Conservation (phyloP, 2,797 vertebrate genomes). For the Squalus acanthias region DNA sequence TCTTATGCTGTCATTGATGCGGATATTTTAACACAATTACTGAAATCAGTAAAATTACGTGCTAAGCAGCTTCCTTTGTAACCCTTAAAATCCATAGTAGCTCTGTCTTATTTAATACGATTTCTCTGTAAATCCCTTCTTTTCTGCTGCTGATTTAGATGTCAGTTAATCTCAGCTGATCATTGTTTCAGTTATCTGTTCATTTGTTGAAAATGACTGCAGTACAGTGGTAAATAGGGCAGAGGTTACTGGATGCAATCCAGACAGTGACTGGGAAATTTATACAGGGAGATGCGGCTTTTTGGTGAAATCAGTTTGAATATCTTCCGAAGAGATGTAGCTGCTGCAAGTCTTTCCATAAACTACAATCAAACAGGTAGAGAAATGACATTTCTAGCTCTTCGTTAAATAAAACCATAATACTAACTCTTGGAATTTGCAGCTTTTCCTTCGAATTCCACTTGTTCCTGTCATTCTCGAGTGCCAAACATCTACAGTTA, state of each 20-base stretch:
- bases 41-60: neutral
- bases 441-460: slow-evolving; percentile 5
- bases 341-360: neutral
- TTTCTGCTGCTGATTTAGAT: neutral
- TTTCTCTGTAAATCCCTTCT: neutral
- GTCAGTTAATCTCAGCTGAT: neutral
- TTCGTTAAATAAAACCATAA: neutral
- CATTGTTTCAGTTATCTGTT: neutral
- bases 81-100: neutral
- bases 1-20: neutral
- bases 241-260: neutral
- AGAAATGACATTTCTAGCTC: neutral
- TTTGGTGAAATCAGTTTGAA: neutral
- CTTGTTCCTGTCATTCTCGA: neutral
- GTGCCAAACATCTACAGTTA: neutral
- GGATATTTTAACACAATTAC: neutral
- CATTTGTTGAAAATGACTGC: neutral
- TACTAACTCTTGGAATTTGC: neutral
- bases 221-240: neutral
- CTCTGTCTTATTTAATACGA: neutral
- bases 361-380: neutral
- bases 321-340: neutral
- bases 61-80: neutral
- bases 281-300: neutral
- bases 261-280: neutral